A percentile compares a stretch with the other conserved stretches of the same genome.
Conservation (phyloP, 2,888 invertebrate genomes). For the Caenorhabditis wallacei region DNA sequence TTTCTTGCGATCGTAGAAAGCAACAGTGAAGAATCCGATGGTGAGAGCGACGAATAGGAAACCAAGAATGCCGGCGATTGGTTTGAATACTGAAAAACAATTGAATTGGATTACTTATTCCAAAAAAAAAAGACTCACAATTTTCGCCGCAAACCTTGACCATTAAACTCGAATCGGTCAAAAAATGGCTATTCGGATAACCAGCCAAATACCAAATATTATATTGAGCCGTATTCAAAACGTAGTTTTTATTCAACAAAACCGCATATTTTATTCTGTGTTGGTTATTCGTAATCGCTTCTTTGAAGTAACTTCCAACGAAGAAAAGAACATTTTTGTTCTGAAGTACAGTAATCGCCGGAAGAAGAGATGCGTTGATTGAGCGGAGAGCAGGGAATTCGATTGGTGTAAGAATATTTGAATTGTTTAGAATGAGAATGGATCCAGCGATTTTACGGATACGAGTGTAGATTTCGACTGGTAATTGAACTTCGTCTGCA, state of each 20-base stretch:
- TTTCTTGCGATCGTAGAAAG: slow-evolving; percentile 32
- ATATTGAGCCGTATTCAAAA: slow-evolving; percentile 33
- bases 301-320: slow-evolving; percentile 18
- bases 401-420: slow-evolving; percentile 6
- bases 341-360: not conserved
- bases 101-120: not conserved
- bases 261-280: slow-evolving; percentile 17
- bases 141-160: slow-evolving; percentile 19
- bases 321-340: slow-evolving; percentile 20
- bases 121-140: not conserved
- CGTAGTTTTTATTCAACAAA: not conserved
- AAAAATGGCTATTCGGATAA: slow-evolving; percentile 5
- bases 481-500: slow-evolving; percentile 8
- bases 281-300: not conserved
- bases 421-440: slow-evolving; percentile 32
- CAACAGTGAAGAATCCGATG: slow-evolving; percentile 34
- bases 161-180: slow-evolving; percentile 12
- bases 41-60: slow-evolving; percentile 32
- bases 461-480: slow-evolving; percentile 17
- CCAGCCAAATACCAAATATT: slow-evolving; percentile 42
- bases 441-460: slow-evolving; percentile 33
- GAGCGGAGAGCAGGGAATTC: slow-evolving; percentile 11
- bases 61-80: slow-evolving; percentile 37
- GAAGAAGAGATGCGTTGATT: slow-evolving; percentile 10
- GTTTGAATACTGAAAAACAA: slow-evolving; percentile 53